Base-by-base conservation (phyloP, 2,797 vertebrate species). In the Peromyscus melanophrys region DNA sequence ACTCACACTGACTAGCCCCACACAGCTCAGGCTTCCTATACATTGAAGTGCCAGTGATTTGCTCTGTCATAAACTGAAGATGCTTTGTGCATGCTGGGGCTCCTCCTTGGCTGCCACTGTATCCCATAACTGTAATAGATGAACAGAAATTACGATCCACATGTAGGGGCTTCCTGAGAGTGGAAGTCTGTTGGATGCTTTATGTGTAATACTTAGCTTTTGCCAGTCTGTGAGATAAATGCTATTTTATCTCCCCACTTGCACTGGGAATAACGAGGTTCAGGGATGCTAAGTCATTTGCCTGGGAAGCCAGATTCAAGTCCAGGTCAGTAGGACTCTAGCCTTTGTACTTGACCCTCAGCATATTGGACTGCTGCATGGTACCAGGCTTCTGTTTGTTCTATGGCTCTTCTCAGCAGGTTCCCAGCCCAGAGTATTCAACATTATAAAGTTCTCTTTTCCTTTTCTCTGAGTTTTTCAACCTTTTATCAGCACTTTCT, bases 401-500 rank as follows among this genome's bases (percentile, higher is more conserved):
- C 52, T 63, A 4, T 34, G 61, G 40, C 19, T 89, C 76, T 75
- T 49, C 21, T 4, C 4, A 8, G 83, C 19, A 67, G 63, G 29
- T 7, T 85, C 43, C 43, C 19, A 67, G 83, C 61, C 63, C 19
- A 34, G 31, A 52, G 55, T 88, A 90, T 93, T 96, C 12, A 61
- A 86, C 88, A 89, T 92, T 93, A 75, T 10, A 6, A 5, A 49
- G 46, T 90, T 61, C 71, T 55, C 17, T 87, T 91, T 84, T 92
- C 40, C 85, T 0, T 73, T 96, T 93, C 85, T 81, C 59, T 67
- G 29, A 63, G 80, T 81, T 93, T 16, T 14, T 81, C 25, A 83
- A 81, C 57, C 59, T 94, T 96, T 90, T 97, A n/a, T 76, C 92
- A 80, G 9, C 59, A 84, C 95, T 89, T 96, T 92, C 40, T 95